Evolutionary conservation across 1,140 invertebrate species (phyloP).

Genomic region (Schlechtendalia chinensis): DNA sequence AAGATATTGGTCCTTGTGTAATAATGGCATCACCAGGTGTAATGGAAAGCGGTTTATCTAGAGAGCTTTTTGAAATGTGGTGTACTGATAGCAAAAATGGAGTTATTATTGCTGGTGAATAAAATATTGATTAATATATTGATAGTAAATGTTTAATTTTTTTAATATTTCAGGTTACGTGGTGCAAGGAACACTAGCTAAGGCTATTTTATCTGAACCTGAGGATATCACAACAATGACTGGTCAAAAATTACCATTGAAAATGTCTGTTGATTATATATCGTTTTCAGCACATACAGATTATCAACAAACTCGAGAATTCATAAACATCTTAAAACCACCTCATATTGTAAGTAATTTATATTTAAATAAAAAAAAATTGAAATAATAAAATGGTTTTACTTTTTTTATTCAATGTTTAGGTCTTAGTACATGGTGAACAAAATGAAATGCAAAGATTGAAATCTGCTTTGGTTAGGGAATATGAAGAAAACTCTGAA

Average conservation of each 20-base stretch:
- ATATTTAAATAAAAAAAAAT: background rate
- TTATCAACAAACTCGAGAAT: constrained; percentile 98
- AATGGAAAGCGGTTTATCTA: constrained; percentile 97
- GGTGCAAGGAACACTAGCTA: constrained; percentile 97
- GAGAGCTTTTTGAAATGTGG: constrained; percentile 98
- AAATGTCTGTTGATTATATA: constrained; percentile 98
- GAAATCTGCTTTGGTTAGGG: constrained; percentile 88
- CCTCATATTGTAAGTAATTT: constrained; percentile 80
- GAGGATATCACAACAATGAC: constrained; percentile 94
- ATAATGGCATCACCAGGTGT: constrained; percentile 99
- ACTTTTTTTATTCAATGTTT: constrained; percentile 17
- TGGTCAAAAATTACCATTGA: constrained; percentile 92
- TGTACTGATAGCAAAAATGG: constrained; percentile 97
- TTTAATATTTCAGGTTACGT: constrained; percentile 73
- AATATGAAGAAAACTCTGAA: constrained; percentile 84
- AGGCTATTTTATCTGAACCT: constrained; percentile 95
- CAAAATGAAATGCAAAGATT: constrained; percentile 97
- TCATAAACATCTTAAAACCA: constrained; percentile 89
- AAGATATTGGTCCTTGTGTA: constrained; percentile 98
- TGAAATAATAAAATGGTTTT: background rate
- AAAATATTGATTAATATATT: constrained; percentile 4
- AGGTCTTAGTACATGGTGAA: constrained; percentile 96
- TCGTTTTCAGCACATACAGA: constrained; percentile 99
- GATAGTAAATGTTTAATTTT: constrained; percentile 25
- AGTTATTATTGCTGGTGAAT: constrained; percentile 87